Conservation (phyloP, 1,140 invertebrate genomes). For the Drosophila littoralis region DNA sequence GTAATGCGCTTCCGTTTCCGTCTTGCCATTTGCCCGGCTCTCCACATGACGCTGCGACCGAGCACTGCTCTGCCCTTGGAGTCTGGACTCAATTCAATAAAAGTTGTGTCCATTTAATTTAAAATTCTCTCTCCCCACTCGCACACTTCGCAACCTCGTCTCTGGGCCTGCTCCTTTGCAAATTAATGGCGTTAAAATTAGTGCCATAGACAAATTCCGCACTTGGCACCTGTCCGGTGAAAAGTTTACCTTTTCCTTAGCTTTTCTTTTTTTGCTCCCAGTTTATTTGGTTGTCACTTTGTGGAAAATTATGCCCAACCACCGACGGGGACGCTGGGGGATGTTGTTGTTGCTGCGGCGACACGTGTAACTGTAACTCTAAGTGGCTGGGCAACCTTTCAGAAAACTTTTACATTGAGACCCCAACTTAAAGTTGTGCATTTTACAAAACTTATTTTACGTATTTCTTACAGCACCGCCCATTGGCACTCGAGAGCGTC, state of each 20-base stretch:
- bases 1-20: conserved; percentile 79
- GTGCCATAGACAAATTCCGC: conserved; percentile 56
- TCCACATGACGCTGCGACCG: conserved; percentile 19
- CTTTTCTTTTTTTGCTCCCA: background rate
- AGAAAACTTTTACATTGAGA: conserved; percentile 37
- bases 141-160: background rate
- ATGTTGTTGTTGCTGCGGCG: conserved; percentile 5
- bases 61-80: conserved; percentile 23
- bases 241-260: conserved; percentile 34
- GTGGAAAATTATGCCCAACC: conserved; percentile 67
- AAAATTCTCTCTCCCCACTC: conserved; percentile 66
- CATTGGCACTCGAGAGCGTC: conserved; percentile 48
- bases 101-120: conserved; percentile 84
- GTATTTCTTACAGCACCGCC: conserved; percentile 38
- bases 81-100: conserved; percentile 76
- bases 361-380: conserved; percentile 34
- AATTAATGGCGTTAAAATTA: conserved; percentile 83
- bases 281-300: conserved; percentile 81
- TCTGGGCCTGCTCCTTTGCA: conserved; percentile 11
- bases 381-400: conserved; percentile 41
- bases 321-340: conserved; percentile 10
- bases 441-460: conserved; percentile 35
- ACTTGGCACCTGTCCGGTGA: conserved; percentile 17
- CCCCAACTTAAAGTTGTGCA: conserved; percentile 29
- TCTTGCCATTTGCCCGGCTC: conserved; percentile 21